These are phyloP conservation scores for Schlechtendalia chinensis DNA, from an alignment of 1,140 invertebrate species.

Conservation along the genomic window DNA sequence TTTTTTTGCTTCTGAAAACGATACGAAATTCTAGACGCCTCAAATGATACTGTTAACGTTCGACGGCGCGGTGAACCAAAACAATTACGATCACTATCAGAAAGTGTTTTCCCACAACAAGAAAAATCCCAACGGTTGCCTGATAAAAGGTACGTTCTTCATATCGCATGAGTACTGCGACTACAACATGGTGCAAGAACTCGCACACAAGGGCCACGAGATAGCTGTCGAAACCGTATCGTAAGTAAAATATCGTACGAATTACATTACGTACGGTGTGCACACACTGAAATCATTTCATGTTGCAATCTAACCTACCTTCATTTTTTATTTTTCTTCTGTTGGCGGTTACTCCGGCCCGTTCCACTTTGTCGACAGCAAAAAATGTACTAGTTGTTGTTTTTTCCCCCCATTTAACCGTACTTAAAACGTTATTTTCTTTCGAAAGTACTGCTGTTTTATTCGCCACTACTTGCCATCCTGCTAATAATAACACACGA, in stretches of 20 bases:
- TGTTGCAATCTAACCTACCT: no score
- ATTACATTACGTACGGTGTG: no score
- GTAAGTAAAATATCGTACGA: constrained; percentile 61
- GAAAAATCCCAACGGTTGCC: constrained; percentile 85
- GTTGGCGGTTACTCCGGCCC: no score
- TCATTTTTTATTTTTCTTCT: no score
- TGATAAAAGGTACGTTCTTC: constrained; percentile 89
- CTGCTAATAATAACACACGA: no score
- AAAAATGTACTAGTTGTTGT: no score
- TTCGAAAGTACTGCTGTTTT: no score
- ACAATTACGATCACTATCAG: constrained; percentile 86
- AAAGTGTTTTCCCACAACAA: constrained; percentile 77
- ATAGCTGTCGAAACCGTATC: constrained; percentile 88
- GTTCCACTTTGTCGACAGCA: no score
- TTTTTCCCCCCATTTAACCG: no score
- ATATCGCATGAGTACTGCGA: constrained; percentile 93
- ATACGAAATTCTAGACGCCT: constrained; percentile 76
- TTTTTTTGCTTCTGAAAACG: neutral
- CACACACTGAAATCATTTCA: no score
- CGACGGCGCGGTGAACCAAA: constrained; percentile 88
- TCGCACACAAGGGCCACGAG: constrained; percentile 87
- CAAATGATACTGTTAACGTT: constrained; percentile 93
- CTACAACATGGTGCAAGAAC: constrained; percentile 85
- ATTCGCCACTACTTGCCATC: no score
- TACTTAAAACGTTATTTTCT: no score